These are phyloP conservation scores for Phyto melanocephala DNA, from an alignment of 2,888 invertebrate species.

Conservation along the genomic window DNA sequence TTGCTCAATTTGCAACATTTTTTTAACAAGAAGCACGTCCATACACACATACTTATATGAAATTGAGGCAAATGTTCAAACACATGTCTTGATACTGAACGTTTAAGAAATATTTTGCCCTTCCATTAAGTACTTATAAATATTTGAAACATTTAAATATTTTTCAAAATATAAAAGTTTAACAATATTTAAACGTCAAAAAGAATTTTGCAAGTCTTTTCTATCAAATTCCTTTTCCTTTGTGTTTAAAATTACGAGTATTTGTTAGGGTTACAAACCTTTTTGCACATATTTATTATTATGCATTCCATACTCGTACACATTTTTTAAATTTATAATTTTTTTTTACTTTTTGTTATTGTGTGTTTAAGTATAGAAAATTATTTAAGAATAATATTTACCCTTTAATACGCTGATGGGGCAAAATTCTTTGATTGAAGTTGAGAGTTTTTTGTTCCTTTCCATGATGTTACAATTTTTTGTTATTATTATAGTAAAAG, in stretches of 20 bases:
- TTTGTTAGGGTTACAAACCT: neutral
- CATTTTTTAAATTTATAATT: neutral
- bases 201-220: too few species aligned
- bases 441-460: neutral
- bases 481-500: neutral
- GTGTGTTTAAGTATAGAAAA: neutral
- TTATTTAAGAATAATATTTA: slow-evolving; percentile 37
- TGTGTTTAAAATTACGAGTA: neutral
- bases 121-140: too few species aligned
- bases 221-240: too few species aligned
- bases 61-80: too few species aligned
- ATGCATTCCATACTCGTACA: neutral
- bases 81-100: neutral
- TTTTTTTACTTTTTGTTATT: neutral
- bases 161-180: too few species aligned
- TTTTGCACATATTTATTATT: neutral
- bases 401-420: slow-evolving; percentile 48
- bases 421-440: slow-evolving; percentile 47
- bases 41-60: too few species aligned
- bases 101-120: neutral
- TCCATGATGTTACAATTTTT: neutral
- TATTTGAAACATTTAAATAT: too few species aligned
- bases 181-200: too few species aligned
- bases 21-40: too few species aligned
- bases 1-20: too few species aligned